Evolutionary conservation across 1,140 invertebrate species (phyloP), one percentile per base, ranked within the genome.

Genomic region (Heliothis subflexa): DNA sequence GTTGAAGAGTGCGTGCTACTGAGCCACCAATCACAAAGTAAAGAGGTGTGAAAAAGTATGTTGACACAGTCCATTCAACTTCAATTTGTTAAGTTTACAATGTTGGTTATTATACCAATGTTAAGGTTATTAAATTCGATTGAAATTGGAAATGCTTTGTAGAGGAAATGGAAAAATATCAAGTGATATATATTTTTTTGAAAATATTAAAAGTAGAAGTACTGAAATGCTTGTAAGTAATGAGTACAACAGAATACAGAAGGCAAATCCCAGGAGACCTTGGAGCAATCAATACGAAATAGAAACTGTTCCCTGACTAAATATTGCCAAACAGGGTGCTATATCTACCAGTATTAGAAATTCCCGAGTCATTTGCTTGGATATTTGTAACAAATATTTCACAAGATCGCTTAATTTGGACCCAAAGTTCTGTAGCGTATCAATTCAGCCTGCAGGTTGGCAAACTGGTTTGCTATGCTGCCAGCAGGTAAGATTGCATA

Each of bases 31-130:
- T 70, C 66, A 70, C 21, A 11, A 50, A 50, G n/a, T 50, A 70
- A 50, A 49, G 66, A 70, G 3, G 47, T 70, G 66, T 70, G 66
- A 70, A 70, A 70, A 70, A 70, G 47, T 50, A 50, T 70, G 66
- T 70, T 70, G 66, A 70, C 66, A 70, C 13, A 68, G 66, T 70
- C 21, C 66, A 70, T 70, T 70, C 66, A 70, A 52, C 66, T 70
- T 28, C 66, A 70, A 66, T 70, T 70, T 70, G 66, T 70, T 70
- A 52, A 52, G 66, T 28, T 52, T n/a, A 70, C 62, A 11, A 66
- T 66, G 10, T 47, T 66, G 18, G 61, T 64, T 12, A 28, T 16
- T 11, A 33, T 64, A 49, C 62, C 16, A 9, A 12, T 66, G 18
- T 52, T 25, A 70, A 50, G 66, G 66, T 52, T 70, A 66, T 49